Conservation (phyloP, 2,797 vertebrate species). For the Ceyx erithaca region DNA sequence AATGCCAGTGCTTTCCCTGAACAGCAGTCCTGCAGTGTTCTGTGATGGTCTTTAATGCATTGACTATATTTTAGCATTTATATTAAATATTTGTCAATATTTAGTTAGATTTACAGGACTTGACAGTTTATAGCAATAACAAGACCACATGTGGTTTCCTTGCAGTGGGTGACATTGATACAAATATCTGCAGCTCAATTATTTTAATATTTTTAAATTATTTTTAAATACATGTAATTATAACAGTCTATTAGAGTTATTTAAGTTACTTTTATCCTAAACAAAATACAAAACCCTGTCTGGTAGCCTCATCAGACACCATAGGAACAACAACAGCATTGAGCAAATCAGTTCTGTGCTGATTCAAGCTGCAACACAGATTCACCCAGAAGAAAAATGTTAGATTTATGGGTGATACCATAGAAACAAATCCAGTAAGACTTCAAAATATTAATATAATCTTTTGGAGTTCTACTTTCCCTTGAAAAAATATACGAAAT, state of each 20-base stretch:
- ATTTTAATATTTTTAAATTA: conserved; percentile 71
- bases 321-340: conserved; percentile 29
- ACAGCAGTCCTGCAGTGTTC: neutral
- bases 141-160: conserved; percentile 40
- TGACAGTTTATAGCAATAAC: neutral
- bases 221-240: conserved; percentile 45
- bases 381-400: conserved; percentile 36
- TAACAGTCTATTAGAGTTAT: conserved; percentile 44
- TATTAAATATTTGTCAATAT: neutral
- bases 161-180: conserved; percentile 8
- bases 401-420: conserved; percentile 56
- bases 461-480: neutral
- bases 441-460: conserved; percentile 54
- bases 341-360: conserved; percentile 40
- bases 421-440: conserved; percentile 45
- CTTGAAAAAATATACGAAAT: conserved; percentile 26
- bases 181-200: conserved; percentile 56
- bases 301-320: conserved; percentile 40
- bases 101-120: neutral
- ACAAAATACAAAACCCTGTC: conserved; percentile 42
- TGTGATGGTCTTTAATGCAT: neutral
- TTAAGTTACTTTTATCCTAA: conserved; percentile 64
- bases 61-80: neutral
- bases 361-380: conserved; percentile 21
- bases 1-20: neutral